A percentile compares a stretch with the other conserved stretches of the same genome.
phyloP scores from a whole-genome alignment of 2,888 invertebrate species.

The Plemyria rubiginata region DNA sequence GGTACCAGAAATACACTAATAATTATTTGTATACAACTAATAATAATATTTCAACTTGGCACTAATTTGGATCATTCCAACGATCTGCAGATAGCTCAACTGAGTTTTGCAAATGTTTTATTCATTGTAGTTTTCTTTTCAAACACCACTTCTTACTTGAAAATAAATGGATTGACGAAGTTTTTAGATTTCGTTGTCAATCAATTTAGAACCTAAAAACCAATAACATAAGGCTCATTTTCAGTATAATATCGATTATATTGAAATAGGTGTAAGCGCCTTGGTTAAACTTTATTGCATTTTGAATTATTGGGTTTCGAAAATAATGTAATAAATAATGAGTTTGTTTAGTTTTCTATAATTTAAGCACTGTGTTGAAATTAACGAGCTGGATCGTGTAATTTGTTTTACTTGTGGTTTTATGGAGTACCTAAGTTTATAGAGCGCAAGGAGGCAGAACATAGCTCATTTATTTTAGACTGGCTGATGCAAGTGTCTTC shows the following conservation, averaged over 20 bases:
- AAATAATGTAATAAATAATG: slow-evolving; percentile 50
- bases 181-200: not conserved
- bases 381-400: slow-evolving; percentile 38
- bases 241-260: not conserved
- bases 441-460: slow-evolving; percentile 6
- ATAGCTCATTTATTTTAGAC: slow-evolving; percentile 5
- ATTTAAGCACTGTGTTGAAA: slow-evolving; percentile 40
- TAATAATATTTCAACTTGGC: too few relatives aligned
- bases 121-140: too few relatives aligned
- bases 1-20: not conserved
- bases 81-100: too few relatives aligned
- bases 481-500: not conserved
- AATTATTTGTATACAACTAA: too few relatives aligned
- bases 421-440: slow-evolving; percentile 27
- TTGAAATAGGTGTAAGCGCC: slow-evolving; percentile 15
- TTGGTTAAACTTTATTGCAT: slow-evolving; percentile 50
- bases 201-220: not conserved
- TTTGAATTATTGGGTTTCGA: slow-evolving; percentile 51
- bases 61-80: too few relatives aligned
- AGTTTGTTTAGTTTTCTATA: slow-evolving; percentile 39
- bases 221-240: not conserved
- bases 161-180: not conserved
- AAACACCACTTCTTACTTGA: not conserved
- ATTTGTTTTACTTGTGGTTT: slow-evolving; percentile 33
- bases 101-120: too few relatives aligned